Evolutionary conservation across 2,113 vertebrate species (phyloP).

Genomic region (Nesoenas mayeri): DNA sequence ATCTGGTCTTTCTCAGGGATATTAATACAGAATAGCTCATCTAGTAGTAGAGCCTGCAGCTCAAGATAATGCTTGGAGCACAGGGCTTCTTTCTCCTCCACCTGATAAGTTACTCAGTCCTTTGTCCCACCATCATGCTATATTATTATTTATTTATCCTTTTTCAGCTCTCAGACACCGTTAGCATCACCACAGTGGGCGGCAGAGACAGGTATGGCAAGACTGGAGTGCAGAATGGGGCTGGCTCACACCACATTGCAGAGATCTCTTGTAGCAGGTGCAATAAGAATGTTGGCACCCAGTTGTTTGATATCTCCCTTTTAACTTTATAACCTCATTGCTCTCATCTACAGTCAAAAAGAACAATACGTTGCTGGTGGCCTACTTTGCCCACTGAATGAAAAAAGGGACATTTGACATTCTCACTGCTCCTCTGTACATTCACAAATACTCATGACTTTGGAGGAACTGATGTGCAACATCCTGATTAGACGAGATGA

Average conservation of each 20-base stretch:
- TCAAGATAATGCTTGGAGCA: background rate
- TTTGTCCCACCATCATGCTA: background rate
- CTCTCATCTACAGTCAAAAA: background rate
- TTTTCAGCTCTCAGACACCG: background rate
- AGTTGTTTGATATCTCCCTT: background rate
- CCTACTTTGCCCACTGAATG: background rate
- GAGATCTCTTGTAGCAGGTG: background rate
- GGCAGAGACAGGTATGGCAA: background rate
- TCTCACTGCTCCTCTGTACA: background rate
- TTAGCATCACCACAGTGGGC: background rate
- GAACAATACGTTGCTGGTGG: background rate
- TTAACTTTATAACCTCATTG: background rate
- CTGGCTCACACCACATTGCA: background rate
- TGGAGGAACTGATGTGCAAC: background rate
- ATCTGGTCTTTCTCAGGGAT: background rate
- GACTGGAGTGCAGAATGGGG: too few relatives aligned
- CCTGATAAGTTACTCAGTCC: background rate
- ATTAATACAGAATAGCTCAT: background rate
- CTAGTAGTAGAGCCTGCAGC: background rate
- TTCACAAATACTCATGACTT: background rate
- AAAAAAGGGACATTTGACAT: background rate
- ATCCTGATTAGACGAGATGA: background rate
- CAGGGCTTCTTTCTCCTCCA: background rate
- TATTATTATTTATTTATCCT: background rate
- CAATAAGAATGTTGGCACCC: background rate